Conservation (phyloP, 2,113 vertebrate species). For the Syngnathus scovelli region DNA sequence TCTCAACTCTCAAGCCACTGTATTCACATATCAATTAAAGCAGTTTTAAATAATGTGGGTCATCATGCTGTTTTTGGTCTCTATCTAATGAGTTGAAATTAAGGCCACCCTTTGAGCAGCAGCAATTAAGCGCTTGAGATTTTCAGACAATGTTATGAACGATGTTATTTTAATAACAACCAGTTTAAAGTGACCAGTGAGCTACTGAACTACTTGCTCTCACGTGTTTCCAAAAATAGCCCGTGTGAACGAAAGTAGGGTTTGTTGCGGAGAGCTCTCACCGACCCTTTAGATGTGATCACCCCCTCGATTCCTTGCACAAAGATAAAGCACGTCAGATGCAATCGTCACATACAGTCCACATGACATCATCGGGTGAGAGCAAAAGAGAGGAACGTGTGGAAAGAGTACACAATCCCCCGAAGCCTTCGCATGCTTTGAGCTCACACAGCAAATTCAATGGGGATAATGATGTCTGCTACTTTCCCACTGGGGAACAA, state of each 20-base stretch:
- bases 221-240: constrained; percentile 67
- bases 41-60: constrained; percentile 49
- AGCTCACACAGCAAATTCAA: constrained; percentile 60
- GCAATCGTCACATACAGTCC: constrained; percentile 55
- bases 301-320: constrained; percentile 58
- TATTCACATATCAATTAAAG: constrained; percentile 19
- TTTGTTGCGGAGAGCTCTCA: constrained; percentile 50
- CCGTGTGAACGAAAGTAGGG: constrained; percentile 53
- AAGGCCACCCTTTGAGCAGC: constrained; percentile 24
- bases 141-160: constrained; percentile 17
- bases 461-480: constrained; percentile 66
- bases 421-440: constrained; percentile 52
- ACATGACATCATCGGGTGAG: constrained; percentile 71
- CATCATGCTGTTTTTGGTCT: constrained; percentile 33
- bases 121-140: constrained; percentile 46
- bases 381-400: constrained; percentile 41
- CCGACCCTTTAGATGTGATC: constrained; percentile 40
- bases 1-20: constrained; percentile 14
- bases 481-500: constrained; percentile 60
- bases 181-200: constrained; percentile 35
- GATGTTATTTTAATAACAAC: constrained; percentile 33
- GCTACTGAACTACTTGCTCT: constrained; percentile 47
- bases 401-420: constrained; percentile 57
- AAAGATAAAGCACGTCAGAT: constrained; percentile 76
- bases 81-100: constrained; percentile 43